phyloP scores from a whole-genome alignment of 2,888 invertebrate species.

The Zele albiditarsus region DNA sequence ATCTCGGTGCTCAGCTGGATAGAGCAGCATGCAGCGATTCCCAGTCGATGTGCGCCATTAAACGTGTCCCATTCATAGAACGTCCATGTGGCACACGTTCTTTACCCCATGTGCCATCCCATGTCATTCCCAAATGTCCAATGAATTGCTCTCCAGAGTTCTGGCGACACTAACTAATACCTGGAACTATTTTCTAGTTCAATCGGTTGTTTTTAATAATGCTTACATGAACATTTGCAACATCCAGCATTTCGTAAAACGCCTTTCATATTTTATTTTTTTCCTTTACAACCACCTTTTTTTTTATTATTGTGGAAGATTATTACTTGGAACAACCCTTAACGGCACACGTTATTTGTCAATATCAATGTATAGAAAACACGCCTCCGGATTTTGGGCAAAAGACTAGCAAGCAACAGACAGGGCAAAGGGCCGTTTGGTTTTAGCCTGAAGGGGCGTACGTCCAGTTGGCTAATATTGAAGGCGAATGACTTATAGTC shows the following conservation, averaged over 20 bases:
- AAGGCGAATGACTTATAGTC: constrained; percentile 66
- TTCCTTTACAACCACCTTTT: constrained; percentile 2
- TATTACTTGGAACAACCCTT: constrained; percentile 36
- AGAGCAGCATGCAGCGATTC: constrained; percentile 12
- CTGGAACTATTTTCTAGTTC: constrained; percentile 35
- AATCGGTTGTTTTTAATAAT: constrained; percentile 5
- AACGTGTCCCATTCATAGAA: constrained; percentile 60
- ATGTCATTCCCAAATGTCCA: constrained; percentile 59
- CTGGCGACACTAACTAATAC: constrained; percentile 63
- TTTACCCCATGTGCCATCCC: constrained; percentile 50
- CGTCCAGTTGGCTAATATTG: constrained; percentile 64
- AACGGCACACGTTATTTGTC: constrained; percentile 43
- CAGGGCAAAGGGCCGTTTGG: constrained; percentile 32
- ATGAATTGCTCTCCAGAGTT: constrained; percentile 64
- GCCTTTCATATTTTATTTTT: constrained; percentile 11
- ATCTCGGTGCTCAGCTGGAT: neutral
- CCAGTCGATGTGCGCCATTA: constrained; percentile 42
- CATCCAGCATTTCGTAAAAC: neutral
- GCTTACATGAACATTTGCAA: neutral
- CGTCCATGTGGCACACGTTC: constrained; percentile 51
- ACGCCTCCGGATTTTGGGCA: constrained; percentile 40
- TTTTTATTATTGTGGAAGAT: constrained; percentile 1
- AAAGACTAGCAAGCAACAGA: neutral
- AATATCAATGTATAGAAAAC: constrained; percentile 63
- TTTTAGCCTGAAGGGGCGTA: constrained; percentile 41